Percentiles rank a stretch among this genome's conserved stretches.
Conservation (phyloP, 2,113 vertebrate species). For the Syngnathus scovelli region DNA sequence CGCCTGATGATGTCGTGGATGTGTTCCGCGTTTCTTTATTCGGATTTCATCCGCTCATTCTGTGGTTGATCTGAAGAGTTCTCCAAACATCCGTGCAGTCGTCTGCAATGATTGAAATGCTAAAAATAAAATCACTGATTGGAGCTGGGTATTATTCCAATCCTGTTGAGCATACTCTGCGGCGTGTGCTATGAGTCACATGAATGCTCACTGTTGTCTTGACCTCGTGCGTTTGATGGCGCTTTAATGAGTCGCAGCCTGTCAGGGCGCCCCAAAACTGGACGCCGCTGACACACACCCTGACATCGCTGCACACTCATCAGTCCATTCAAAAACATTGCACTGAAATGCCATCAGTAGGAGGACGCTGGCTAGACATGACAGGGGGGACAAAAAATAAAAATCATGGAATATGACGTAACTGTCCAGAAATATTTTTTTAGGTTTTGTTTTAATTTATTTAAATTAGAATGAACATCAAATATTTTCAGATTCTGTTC, state of each 20-base stretch:
- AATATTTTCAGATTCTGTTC: too few species aligned
- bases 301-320: slow-evolving; percentile 20
- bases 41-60: slow-evolving; percentile 34
- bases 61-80: slow-evolving; percentile 42
- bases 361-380: neutral
- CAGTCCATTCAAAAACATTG: slow-evolving; percentile 21
- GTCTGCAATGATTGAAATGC: slow-evolving; percentile 37
- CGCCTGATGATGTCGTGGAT: too few species aligned
- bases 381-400: neutral
- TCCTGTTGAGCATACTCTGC: slow-evolving; percentile 11
- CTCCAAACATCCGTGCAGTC: slow-evolving; percentile 29
- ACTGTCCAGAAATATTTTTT: too few species aligned
- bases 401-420: too few species aligned
- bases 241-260: slow-evolving; percentile 60
- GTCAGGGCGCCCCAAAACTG: slow-evolving; percentile 49
- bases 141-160: slow-evolving; percentile 28
- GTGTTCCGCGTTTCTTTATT: neutral
- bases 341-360: neutral
- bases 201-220: slow-evolving; percentile 40
- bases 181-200: slow-evolving; percentile 7
- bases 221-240: slow-evolving; percentile 53
- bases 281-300: slow-evolving; percentile 32
- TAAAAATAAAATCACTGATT: slow-evolving; percentile 53
- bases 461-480: too few species aligned
- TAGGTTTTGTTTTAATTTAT: too few species aligned